Conservation (phyloP, 2,113 vertebrate species). For the Acinonyx jubatus region DNA sequence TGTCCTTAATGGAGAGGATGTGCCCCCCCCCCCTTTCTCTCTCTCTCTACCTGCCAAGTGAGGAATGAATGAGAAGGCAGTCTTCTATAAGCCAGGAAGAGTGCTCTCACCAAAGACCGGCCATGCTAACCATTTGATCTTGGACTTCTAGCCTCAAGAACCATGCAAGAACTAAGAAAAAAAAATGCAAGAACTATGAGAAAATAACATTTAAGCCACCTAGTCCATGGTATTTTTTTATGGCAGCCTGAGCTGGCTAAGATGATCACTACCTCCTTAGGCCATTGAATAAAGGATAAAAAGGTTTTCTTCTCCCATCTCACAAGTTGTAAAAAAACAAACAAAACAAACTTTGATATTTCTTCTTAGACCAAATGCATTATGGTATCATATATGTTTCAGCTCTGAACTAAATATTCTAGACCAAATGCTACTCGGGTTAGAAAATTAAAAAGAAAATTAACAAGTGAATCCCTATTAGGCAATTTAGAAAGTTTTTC, state of each 20-base stretch:
- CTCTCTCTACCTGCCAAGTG: not conserved
- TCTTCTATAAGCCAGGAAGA: not conserved
- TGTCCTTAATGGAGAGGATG: not conserved
- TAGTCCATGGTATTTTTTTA: not conserved
- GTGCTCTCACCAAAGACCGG: not conserved
- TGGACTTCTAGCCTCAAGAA: not conserved
- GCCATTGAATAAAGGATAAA: not conserved
- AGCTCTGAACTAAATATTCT: not conserved
- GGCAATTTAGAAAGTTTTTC: not conserved
- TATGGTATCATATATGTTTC: not conserved
- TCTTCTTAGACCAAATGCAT: not conserved
- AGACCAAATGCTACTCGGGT: not conserved
- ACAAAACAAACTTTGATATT: not conserved
- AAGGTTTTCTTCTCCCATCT: not conserved
- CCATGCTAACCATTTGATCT: not conserved
- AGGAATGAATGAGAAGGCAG: not conserved
- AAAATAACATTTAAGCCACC: not conserved
- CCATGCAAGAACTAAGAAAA: not conserved
- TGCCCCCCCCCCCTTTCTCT: not conserved
- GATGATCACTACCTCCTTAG: not conserved
- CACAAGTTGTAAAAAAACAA: not conserved
- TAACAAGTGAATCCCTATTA: not conserved
- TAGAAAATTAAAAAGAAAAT: not conserved
- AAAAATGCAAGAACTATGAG: not conserved
- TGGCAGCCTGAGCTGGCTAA: not conserved